Evolutionary conservation across 2,888 invertebrate species (phyloP).

Genomic region (Amphipoea lucens): DNA sequence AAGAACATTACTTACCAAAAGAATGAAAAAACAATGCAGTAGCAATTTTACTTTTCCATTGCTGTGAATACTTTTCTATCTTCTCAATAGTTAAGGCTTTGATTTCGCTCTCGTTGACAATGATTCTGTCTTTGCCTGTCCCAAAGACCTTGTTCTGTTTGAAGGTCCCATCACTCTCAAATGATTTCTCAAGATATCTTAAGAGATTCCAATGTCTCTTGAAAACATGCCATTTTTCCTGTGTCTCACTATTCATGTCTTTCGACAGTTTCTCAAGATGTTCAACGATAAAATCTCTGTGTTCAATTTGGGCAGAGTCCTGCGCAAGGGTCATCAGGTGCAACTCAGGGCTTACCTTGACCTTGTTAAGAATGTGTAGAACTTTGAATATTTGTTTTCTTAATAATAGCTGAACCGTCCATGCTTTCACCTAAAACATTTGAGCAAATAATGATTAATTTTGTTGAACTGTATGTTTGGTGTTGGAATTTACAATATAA

Average conservation of each 20-base stretch:
- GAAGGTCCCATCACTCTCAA: constrained; percentile 86
- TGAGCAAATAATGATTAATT: neutral
- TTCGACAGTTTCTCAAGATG: constrained; percentile 90
- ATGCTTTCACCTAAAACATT: constrained; percentile 89
- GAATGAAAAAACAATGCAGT: constrained; percentile 90
- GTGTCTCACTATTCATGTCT: constrained; percentile 79
- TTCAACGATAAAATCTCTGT: constrained; percentile 92
- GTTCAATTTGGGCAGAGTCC: constrained; percentile 89
- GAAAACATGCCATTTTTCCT: constrained; percentile 81
- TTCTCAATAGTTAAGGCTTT: constrained; percentile 87
- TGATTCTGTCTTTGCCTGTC: constrained; percentile 79
- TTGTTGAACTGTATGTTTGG: neutral
- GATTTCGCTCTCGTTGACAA: constrained; percentile 88
- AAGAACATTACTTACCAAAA: constrained; percentile 85
- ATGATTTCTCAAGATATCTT: constrained; percentile 85
- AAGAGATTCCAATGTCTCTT: constrained; percentile 86
- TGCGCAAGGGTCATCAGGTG: constrained; percentile 91
- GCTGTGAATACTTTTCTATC: constrained; percentile 83
- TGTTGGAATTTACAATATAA: neutral
- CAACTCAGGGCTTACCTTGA: constrained; percentile 90
- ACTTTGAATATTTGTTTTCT: constrained; percentile 92
- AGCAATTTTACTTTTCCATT: constrained; percentile 90
- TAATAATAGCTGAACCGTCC: constrained; percentile 91
- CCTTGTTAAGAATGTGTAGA: constrained; percentile 91
- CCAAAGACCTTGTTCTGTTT: constrained; percentile 89